Evolutionary conservation across 2,888 invertebrate genomes (phyloP), one percentile per base, ranked within the genome.

Genomic region (Ornithoptera priamus): DNA sequence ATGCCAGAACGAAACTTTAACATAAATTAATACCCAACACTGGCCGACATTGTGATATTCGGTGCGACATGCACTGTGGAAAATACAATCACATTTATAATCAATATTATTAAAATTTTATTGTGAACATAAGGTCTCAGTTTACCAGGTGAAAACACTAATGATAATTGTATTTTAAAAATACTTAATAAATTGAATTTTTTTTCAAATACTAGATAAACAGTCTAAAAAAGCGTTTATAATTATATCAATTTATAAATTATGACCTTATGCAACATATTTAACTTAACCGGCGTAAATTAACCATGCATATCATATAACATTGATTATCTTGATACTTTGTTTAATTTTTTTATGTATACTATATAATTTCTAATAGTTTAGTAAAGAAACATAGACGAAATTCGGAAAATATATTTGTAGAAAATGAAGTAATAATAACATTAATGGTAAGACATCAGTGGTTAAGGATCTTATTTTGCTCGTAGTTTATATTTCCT

Each of bases 51-150:
- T 81, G 89, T 90, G 87, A 85, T 81, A 82, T 81, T 86, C 81
- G 85, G 90, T 90, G 91, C 88, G 79, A 89, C 91, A 91, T 92
- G 91, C 91, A 88, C 90, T 86, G 90, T 87, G 87, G 82, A 84
- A 81, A 80, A 82, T 81, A 81, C 80, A 80, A 77, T 77, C 75
- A 80, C 76, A 79, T 80, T 80, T 78, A 79, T 50, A 56, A 64
- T 70, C 74, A 75, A 76, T 76, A 73, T 72, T 75, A 74, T 65
- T 72, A 64, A 70, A 72, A 57, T 67, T 63, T 65, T 62, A 62
- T 65, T 70, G 60, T 39, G 24, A 71, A 68, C 66, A 71, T 72
- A 71, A 65, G 69, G 71, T 70, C 61, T 66, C 66, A 18, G 24
- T 59, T 69, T 65, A 69, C 56, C n/a, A 8, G 18, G 15, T 12